A percentile compares a stretch with the other conserved stretches of the same genome.
These are phyloP conservation scores for Salvelinus sp. DNA, from an alignment of 2,113 vertebrate species.

Conservation along the genomic window DNA sequence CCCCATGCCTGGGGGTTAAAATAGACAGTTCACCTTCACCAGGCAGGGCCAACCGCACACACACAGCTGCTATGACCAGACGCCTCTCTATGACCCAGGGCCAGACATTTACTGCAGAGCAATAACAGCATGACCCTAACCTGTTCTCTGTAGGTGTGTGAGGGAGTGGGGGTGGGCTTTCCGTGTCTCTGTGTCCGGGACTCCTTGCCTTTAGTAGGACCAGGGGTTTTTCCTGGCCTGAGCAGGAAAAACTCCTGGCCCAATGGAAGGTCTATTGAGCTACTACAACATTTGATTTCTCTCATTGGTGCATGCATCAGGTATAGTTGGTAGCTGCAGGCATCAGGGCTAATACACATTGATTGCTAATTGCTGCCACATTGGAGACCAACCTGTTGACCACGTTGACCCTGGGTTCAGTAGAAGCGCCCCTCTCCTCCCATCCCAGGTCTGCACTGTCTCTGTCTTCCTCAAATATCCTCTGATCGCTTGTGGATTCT, in stretches of 20 bases:
- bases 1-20: conserved; percentile 20
- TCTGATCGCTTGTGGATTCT: conserved; percentile 36
- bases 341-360: too few species aligned
- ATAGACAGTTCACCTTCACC: conserved; percentile 3
- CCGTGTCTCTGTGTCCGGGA: not conserved
- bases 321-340: too few species aligned
- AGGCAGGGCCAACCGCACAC: not conserved
- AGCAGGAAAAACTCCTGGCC: too few species aligned
- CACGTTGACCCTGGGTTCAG: too few species aligned
- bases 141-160: not conserved
- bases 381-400: too few species aligned
- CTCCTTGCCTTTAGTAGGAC: not conserved
- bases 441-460: conserved; percentile 9
- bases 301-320: not conserved
- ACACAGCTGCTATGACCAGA: conserved; percentile 6
- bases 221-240: conserved; percentile 11
- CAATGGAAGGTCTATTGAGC: not conserved
- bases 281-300: not conserved
- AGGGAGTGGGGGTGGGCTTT: not conserved
- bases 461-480: conserved; percentile 20
- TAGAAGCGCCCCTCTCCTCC: conserved; percentile 6
- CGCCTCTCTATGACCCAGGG: not conserved
- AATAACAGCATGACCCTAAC: not conserved
- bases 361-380: too few species aligned
- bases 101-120: not conserved